Evolutionary conservation across 2,888 invertebrate genomes (phyloP).

Genomic region (Biston stratarius): DNA sequence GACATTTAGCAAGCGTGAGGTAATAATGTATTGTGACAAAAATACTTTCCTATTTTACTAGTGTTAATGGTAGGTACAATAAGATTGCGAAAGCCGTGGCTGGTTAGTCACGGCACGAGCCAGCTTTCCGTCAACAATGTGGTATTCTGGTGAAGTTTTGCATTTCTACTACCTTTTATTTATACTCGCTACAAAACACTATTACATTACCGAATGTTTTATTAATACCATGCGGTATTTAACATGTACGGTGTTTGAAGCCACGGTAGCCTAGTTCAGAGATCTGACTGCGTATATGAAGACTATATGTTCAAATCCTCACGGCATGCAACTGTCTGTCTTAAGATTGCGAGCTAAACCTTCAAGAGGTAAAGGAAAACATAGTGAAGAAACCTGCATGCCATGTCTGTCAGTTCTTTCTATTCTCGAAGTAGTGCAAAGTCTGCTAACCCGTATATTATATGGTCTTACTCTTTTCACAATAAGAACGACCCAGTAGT

Average conservation of each 20-base stretch:
- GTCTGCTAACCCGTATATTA: too few relatives aligned
- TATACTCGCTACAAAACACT: background rate
- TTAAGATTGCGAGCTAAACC: too few relatives aligned
- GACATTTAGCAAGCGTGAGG: background rate
- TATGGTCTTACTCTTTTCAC: too few relatives aligned
- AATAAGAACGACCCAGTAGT: too few relatives aligned
- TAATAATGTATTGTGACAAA: constrained; percentile 1
- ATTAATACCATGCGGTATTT: background rate
- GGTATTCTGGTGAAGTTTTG: background rate
- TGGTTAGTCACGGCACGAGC: constrained; percentile 1
- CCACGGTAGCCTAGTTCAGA: too few relatives aligned
- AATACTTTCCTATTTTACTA: constrained; percentile 4
- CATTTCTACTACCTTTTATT: background rate
- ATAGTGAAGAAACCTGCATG: too few relatives aligned
- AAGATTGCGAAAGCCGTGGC: background rate
- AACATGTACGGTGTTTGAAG: background rate
- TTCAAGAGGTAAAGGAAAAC: too few relatives aligned
- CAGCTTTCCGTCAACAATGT: background rate
- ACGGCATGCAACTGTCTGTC: too few relatives aligned
- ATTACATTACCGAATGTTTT: background rate
- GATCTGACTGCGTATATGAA: too few relatives aligned
- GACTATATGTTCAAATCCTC: too few relatives aligned
- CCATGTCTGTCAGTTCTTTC: too few relatives aligned
- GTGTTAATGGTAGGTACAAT: background rate
- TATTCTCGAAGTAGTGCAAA: too few relatives aligned